Evolutionary conservation across 2,113 vertebrate genomes (phyloP).

Genomic region (Aptenodytes forsteri): DNA sequence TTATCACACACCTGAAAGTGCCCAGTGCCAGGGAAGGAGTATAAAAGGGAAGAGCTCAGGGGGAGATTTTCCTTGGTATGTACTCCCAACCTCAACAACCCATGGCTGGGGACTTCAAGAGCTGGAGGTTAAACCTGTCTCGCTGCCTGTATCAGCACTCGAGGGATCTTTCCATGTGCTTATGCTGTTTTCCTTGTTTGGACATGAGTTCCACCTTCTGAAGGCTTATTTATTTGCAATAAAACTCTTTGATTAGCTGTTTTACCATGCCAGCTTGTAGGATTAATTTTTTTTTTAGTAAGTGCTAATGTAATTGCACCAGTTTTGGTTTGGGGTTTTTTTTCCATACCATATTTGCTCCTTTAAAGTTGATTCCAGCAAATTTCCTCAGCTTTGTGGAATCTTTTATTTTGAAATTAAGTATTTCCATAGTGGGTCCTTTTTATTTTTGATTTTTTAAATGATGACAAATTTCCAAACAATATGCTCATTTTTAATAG

Average conservation of each 20-base stretch:
- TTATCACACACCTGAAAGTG: not conserved
- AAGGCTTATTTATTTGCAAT: not conserved
- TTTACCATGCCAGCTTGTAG: not conserved
- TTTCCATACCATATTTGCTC: not conserved
- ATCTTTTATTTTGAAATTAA: not conserved
- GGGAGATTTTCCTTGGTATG: fast-evolving
- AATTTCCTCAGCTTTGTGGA: not conserved
- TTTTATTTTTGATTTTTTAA: not conserved
- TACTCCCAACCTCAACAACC: not conserved
- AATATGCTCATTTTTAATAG: not conserved
- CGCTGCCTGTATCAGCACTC: not conserved
- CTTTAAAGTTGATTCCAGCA: not conserved
- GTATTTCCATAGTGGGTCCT: not conserved
- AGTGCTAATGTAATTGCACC: not conserved
- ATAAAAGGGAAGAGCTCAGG: not conserved
- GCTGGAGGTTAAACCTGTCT: not conserved
- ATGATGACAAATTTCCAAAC: not conserved
- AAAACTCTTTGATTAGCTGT: not conserved
- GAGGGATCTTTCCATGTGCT: not conserved
- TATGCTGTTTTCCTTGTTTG: not conserved
- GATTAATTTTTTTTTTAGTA: not conserved
- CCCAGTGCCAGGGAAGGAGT: not conserved
- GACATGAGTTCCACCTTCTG: not conserved
- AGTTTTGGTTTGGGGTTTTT: not conserved
- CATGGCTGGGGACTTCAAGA: not conserved